These are phyloP conservation scores for Andrena flavipes DNA, from an alignment of 2,888 invertebrate species.

Conservation along the genomic window DNA sequence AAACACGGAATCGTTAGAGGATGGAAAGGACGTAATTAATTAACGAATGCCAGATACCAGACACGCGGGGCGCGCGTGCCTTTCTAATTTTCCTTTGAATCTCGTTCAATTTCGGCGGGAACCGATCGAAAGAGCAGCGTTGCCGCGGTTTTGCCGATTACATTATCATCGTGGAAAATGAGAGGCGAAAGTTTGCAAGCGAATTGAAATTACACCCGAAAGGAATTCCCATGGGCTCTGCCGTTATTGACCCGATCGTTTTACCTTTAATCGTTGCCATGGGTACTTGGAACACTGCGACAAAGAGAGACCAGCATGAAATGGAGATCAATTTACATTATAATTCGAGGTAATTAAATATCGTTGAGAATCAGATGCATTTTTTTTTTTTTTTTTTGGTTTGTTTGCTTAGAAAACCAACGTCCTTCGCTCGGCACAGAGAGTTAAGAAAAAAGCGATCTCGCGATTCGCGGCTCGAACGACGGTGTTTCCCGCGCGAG, in stretches of 20 bases:
- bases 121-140: slow-evolving; percentile 31
- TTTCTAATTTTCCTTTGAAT: slow-evolving; percentile 37
- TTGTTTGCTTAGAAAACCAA: slow-evolving; percentile 27
- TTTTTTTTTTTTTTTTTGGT: slow-evolving; percentile 17
- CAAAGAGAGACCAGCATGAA: slow-evolving; percentile 75
- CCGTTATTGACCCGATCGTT: slow-evolving; percentile 69
- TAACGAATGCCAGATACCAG: slow-evolving; percentile 50
- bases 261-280: slow-evolving; percentile 74
- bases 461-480: slow-evolving; percentile 45
- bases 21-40: slow-evolving; percentile 34
- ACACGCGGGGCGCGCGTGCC: slow-evolving; percentile 42
- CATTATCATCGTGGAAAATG: slow-evolving; percentile 49
- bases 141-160: slow-evolving; percentile 45
- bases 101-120: slow-evolving; percentile 40
- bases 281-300: slow-evolving; percentile 71
- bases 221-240: slow-evolving; percentile 71
- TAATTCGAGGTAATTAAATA: slow-evolving; percentile 67
- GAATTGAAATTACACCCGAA: slow-evolving; percentile 70
- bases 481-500: slow-evolving; percentile 44
- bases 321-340: slow-evolving; percentile 71
- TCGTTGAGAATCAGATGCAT: slow-evolving; percentile 49
- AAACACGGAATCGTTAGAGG: slow-evolving; percentile 34
- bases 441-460: slow-evolving; percentile 47
- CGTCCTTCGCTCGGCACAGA: slow-evolving; percentile 50
- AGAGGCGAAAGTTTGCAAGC: slow-evolving; percentile 59